These are phyloP conservation scores for Koerneria pararmatus DNA, from an alignment of 2,888 invertebrate genomes.

Conservation along the genomic window DNA sequence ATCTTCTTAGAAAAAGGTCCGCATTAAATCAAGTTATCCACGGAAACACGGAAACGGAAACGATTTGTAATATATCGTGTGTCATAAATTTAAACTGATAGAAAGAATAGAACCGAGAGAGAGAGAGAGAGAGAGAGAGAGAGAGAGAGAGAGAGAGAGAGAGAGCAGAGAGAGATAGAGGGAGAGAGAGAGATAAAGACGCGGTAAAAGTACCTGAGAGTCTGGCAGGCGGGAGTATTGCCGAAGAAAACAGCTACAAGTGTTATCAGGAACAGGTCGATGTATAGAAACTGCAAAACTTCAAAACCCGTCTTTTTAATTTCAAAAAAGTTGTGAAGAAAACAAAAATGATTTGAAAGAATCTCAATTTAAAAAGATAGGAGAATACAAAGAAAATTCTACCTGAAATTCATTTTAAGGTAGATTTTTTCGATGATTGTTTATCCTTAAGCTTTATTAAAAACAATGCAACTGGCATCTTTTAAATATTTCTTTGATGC, in stretches of 20 bases:
- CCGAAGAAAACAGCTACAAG: slow-evolving; percentile 61
- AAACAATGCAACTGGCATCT: too few relatives aligned
- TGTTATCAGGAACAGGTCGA: slow-evolving; percentile 65
- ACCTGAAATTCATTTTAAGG: too few relatives aligned
- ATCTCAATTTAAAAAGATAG: too few relatives aligned
- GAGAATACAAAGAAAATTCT: too few relatives aligned
- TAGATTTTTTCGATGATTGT: too few relatives aligned
- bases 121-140: background rate
- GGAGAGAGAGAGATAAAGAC: background rate
- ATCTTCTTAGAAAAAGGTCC: too few relatives aligned
- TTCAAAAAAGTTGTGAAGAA: too few relatives aligned
- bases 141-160: background rate
- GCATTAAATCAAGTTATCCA: too few relatives aligned
- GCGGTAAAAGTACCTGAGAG: slow-evolving; percentile 27
- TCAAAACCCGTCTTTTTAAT: background rate
- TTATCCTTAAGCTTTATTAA: too few relatives aligned
- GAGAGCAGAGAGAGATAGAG: background rate
- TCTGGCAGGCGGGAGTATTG: slow-evolving; percentile 50
- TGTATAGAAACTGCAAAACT: slow-evolving; percentile 63
- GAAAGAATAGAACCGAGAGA: background rate
- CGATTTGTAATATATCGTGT: background rate
- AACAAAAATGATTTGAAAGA: background rate
- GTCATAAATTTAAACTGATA: background rate
- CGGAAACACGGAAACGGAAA: background rate
- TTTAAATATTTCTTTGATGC: too few relatives aligned